phyloP scores from a whole-genome alignment of 2,797 vertebrate species.

The Characodon lateralis region DNA sequence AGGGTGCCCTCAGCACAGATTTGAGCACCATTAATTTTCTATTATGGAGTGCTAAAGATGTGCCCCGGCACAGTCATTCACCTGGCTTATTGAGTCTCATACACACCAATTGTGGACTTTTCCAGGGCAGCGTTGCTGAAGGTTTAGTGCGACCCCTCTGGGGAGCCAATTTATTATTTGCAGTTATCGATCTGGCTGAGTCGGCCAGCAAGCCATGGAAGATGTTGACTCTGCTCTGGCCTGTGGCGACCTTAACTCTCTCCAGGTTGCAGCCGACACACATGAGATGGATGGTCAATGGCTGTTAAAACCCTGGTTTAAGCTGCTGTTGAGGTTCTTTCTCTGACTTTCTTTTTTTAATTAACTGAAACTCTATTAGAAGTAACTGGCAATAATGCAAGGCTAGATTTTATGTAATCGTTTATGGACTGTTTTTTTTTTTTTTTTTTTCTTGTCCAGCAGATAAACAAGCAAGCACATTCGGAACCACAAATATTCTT shows the following conservation, averaged over 20 bases:
- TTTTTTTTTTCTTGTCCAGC: constrained; percentile 17
- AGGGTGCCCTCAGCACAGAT: constrained; percentile 90
- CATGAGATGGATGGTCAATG: constrained; percentile 55
- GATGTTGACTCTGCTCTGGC: constrained; percentile 87
- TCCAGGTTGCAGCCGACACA: constrained; percentile 56
- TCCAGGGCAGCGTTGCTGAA: constrained; percentile 83
- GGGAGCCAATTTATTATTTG: constrained; percentile 99
- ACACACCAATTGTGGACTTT: constrained; percentile 90
- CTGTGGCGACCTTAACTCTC: constrained; percentile 87
- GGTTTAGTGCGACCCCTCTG: constrained; percentile 89
- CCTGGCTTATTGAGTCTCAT: constrained; percentile 92
- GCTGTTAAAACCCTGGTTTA: constrained; percentile 27
- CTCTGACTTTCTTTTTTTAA: constrained; percentile 30
- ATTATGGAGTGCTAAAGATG: constrained; percentile 94
- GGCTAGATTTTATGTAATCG: constrained; percentile 43
- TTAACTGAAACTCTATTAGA: constrained; percentile 39
- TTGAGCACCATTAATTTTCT: constrained; percentile 97
- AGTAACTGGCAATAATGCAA: constrained; percentile 33
- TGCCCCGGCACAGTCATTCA: constrained; percentile 88
- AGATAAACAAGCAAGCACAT: constrained; percentile 31
- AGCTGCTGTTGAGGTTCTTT: constrained; percentile 34
- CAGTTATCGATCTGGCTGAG: constrained; percentile 95
- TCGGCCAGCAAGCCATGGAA: constrained; percentile 85
- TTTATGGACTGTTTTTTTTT: constrained; percentile 27
- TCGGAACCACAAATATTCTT: constrained; percentile 13